Percentiles rank a stretch among this genome's conserved stretches.
phyloP scores from a whole-genome alignment of 2,888 invertebrate species.

The Parnassius orleans region DNA sequence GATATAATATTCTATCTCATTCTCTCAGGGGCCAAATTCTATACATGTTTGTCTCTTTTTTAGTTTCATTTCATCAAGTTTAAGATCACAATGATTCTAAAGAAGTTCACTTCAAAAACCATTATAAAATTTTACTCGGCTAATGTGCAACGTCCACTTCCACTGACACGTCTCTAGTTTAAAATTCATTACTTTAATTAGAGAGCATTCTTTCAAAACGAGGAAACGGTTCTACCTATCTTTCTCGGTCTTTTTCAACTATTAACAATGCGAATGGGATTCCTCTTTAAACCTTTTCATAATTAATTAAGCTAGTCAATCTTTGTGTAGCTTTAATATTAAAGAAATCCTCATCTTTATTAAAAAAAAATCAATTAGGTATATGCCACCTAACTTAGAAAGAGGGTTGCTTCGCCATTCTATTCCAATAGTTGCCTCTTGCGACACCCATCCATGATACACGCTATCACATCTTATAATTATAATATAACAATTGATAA shows the following conservation, averaged over 20 bases:
- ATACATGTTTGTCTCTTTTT: no score
- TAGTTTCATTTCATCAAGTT: no score
- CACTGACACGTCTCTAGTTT: conserved; percentile 13
- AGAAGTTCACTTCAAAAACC: no score
- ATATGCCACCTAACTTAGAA: no score
- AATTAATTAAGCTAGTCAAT: not conserved
- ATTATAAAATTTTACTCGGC: conserved; percentile 4
- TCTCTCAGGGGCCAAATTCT: no score
- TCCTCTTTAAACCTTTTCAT: not conserved
- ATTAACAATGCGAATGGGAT: conserved; percentile 4
- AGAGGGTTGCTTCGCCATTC: no score
- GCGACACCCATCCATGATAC: not conserved
- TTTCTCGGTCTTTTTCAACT: conserved; percentile 7
- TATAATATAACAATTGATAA: not conserved
- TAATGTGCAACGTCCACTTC: conserved; percentile 3
- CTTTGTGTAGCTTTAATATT: no score
- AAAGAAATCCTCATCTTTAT: no score
- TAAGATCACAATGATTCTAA: no score
- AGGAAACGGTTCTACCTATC: conserved; percentile 8
- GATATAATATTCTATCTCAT: no score
- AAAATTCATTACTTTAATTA: conserved; percentile 27
- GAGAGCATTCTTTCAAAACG: conserved; percentile 15
- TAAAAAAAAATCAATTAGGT: no score
- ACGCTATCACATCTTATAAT: not conserved
- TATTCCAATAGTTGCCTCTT: no score